Evolutionary conservation across 1,140 invertebrate species (phyloP).

Genomic region (Bathynomus jamesi): DNA sequence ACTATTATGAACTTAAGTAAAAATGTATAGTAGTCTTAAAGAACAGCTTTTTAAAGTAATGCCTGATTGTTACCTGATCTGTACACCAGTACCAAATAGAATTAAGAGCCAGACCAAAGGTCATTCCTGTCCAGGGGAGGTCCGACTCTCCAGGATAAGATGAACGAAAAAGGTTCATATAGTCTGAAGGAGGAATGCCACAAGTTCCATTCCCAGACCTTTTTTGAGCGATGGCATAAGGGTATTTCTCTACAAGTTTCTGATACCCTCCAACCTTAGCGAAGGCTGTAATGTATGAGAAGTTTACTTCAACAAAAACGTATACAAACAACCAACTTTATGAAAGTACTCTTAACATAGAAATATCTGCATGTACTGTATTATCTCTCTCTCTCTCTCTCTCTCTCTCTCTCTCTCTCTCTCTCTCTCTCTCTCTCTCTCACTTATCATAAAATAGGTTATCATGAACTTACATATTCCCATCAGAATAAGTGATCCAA

Average conservation of each 20-base stretch:
- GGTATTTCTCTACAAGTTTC: constrained; percentile 43
- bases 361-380: too few relatives aligned
- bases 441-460: too few relatives aligned
- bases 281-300: constrained; percentile 43
- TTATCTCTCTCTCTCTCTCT: too few relatives aligned
- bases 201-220: constrained; percentile 40
- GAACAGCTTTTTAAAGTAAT: too few relatives aligned
- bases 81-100: constrained; percentile 54
- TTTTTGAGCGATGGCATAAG: constrained; percentile 30
- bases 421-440: too few relatives aligned
- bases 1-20: too few relatives aligned
- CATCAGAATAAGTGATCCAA: constrained; percentile 51
- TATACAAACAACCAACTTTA: constrained; percentile 43
- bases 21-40: too few relatives aligned
- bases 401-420: too few relatives aligned
- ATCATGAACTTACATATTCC: constrained; percentile 37
- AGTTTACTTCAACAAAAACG: constrained; percentile 49
- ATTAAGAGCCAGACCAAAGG: constrained; percentile 48
- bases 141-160: constrained; percentile 43
- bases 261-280: constrained; percentile 48
- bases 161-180: constrained; percentile 45
- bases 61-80: constrained; percentile 46
- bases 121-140: constrained; percentile 51
- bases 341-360: background rate
- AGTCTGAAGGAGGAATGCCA: constrained; percentile 43